Conservation (phyloP, 1,140 invertebrate species). For the Hetaerina americana region DNA sequence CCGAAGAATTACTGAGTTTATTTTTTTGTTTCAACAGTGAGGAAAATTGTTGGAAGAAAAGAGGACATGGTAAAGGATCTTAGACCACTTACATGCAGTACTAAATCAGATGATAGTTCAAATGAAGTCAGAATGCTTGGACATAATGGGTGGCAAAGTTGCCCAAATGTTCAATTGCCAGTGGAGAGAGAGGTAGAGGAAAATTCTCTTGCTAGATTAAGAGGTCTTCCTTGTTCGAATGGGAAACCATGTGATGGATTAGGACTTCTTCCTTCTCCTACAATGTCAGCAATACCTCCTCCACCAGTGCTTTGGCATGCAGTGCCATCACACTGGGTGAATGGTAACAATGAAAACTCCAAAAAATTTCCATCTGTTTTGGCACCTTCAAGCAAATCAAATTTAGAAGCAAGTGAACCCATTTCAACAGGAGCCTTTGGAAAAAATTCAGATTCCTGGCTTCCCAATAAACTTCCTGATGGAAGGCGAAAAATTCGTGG, state of each 20-base stretch:
- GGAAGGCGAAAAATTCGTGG: constrained; percentile 16
- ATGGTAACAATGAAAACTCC: no score
- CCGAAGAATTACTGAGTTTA: no score
- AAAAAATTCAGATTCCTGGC: background rate
- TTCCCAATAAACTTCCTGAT: constrained; percentile 14
- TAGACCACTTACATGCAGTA: no score
- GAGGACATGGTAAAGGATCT: no score
- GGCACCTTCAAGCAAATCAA: no score
- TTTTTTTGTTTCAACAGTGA: background rate
- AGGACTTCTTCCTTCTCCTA: background rate
- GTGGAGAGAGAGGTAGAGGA: background rate
- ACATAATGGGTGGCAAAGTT: background rate
- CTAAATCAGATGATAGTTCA: background rate
- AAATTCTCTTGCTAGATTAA: background rate
- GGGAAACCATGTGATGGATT: background rate
- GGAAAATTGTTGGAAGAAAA: background rate
- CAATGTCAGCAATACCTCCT: background rate
- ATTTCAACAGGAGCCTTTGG: no score
- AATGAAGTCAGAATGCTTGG: background rate
- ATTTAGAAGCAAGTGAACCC: no score
- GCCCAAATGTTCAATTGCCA: background rate
- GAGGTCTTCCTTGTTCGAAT: background rate
- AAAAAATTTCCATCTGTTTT: no score
- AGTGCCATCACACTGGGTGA: background rate
- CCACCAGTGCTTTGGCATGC: background rate